phyloP scores from a whole-genome alignment of 2,113 vertebrate species.

The Stomatorhinus ivindoensis region DNA sequence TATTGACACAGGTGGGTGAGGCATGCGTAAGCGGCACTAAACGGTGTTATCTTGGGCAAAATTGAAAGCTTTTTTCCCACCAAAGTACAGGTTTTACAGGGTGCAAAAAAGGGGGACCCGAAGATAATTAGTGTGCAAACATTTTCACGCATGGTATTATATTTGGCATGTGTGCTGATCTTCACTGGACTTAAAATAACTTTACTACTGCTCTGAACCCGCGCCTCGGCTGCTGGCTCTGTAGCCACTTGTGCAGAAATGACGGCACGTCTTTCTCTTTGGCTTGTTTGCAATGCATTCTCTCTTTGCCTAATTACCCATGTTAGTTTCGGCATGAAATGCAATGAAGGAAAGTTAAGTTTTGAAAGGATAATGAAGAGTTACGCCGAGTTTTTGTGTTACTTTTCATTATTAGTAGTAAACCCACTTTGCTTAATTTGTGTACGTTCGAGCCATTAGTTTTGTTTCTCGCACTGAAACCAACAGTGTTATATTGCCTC shows the following conservation, averaged over 20 bases:
- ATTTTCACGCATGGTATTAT: background rate
- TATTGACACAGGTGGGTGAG: constrained; percentile 6
- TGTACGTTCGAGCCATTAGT: background rate
- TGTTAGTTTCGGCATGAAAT: background rate
- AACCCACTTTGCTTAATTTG: background rate
- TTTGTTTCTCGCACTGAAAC: background rate
- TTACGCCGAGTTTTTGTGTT: background rate
- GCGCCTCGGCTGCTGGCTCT: background rate
- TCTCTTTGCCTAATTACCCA: background rate
- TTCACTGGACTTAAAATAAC: background rate
- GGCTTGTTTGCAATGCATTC: background rate
- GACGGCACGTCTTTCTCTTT: background rate
- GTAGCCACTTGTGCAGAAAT: background rate
- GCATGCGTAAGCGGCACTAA: background rate
- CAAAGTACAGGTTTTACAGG: background rate
- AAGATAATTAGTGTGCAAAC: background rate
- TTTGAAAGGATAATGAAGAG: background rate
- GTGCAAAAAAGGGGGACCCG: background rate
- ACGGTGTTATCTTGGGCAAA: background rate
- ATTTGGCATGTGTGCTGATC: background rate
- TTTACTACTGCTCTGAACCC: background rate
- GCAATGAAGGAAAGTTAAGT: background rate
- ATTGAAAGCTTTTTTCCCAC: background rate
- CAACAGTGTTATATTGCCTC: background rate
- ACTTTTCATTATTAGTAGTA: background rate